These are phyloP conservation scores for Sipunculus nudus DNA, from an alignment of 2,888 invertebrate genomes.

Conservation along the genomic window DNA sequence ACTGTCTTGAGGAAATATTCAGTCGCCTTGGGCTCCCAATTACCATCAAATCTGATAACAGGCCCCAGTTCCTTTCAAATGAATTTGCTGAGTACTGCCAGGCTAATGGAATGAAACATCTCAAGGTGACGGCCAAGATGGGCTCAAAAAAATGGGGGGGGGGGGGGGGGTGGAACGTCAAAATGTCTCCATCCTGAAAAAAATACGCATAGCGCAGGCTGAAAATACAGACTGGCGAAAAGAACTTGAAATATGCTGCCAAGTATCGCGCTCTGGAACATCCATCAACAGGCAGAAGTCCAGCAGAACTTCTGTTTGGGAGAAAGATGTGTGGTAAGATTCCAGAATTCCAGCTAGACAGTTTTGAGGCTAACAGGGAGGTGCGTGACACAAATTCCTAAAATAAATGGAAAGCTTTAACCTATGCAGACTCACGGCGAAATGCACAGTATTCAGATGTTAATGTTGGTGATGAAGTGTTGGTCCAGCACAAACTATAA, in stretches of 20 bases:
- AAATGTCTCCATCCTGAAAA: constrained; percentile 6
- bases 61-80: background rate
- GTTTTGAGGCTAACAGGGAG: too few species aligned
- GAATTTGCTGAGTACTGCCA: too few species aligned
- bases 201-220: constrained; percentile 9
- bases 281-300: constrained; percentile 3
- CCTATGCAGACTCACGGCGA: background rate
- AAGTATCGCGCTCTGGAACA: constrained; percentile 4
- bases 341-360: too few species aligned
- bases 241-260: constrained; percentile 8
- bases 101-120: background rate
- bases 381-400: too few species aligned
- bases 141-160: constrained; percentile 14
- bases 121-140: constrained; percentile 1
- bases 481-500: background rate
- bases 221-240: background rate
- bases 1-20: constrained; percentile 1
- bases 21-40: too few species aligned
- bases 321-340: too few species aligned
- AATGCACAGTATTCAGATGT: background rate
- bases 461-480: background rate
- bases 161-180: constrained; percentile 15
- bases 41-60: background rate
- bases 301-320: too few species aligned
- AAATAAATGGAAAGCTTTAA: background rate